phyloP scores from a whole-genome alignment of 2,888 invertebrate species.

The Anthrax anthrax region DNA sequence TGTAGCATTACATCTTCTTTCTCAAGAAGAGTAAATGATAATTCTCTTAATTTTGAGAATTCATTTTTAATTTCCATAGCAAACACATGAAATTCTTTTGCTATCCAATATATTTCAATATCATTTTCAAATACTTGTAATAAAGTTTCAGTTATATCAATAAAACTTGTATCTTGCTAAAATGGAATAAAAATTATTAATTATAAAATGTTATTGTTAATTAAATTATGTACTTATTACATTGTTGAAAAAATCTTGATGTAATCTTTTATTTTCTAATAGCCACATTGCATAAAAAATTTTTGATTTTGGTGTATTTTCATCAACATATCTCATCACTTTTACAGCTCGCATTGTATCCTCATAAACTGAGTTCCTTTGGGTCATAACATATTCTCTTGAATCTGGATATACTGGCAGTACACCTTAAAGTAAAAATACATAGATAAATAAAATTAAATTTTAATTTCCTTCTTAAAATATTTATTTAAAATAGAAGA shows the following conservation, averaged over 20 bases:
- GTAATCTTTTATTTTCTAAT: slow-evolving; percentile 54
- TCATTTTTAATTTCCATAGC: slow-evolving; percentile 52
- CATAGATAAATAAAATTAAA: background rate
- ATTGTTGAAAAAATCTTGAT: slow-evolving; percentile 37
- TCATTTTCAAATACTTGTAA: slow-evolving; percentile 57
- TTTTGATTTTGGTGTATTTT: slow-evolving; percentile 48
- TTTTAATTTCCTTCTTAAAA: background rate
- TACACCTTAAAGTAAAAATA: slow-evolving; percentile 40
- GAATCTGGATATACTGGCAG: slow-evolving; percentile 63
- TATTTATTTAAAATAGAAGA: background rate
- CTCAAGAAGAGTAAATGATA: slow-evolving; percentile 50
- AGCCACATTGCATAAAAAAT: slow-evolving; percentile 70
- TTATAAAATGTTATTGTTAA: too few relatives aligned
- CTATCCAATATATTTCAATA: slow-evolving; percentile 71
- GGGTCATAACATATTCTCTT: slow-evolving; percentile 58
- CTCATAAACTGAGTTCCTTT: slow-evolving; percentile 58
- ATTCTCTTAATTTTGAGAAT: slow-evolving; percentile 48
- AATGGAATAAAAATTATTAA: slow-evolving; percentile 7
- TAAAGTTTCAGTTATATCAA: slow-evolving; percentile 53
- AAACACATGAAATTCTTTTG: slow-evolving; percentile 58
- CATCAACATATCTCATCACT: slow-evolving; percentile 49
- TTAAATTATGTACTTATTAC: too few relatives aligned
- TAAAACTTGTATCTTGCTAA: slow-evolving; percentile 41
- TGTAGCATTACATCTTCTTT: slow-evolving; percentile 63
- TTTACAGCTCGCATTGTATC: slow-evolving; percentile 57